Evolutionary conservation across 92 coral and sea anemone species (phyloP), one percentile per base, ranked within the genome.

Genomic region (Phenganax subtilis): DNA sequence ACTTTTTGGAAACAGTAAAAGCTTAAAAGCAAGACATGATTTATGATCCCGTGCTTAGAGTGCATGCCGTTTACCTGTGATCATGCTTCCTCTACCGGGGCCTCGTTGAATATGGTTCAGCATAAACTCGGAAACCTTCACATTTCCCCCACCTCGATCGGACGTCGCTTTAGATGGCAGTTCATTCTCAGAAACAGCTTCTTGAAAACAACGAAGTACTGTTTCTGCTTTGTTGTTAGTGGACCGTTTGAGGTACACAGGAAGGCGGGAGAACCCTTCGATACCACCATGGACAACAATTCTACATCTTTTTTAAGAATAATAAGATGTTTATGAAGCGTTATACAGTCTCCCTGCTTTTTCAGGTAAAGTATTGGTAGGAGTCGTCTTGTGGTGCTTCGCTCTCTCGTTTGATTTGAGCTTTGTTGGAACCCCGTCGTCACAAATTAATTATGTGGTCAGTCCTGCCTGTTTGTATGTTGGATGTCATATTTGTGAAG

Each of bases 91-190:
- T 81, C 85, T 86, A 56, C 71, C 82, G 16, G 88, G 76, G 53
- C 85, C 88, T 73, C 85, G 54, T 75, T 53, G 84, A 16, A 75
- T 56, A 72, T 85, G 81, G 70, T 69, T 71, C 10, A 86, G 85
- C 88, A 86, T 86, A 44, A 69, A 81, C 29, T 62, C 55, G 12
- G 82, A 60, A 75, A 86, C 88, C 15, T 86, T 76, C 37, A 86
- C 72, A 75, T 86, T 86, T 51, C 81, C 88, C 55, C 85, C 88
- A 59, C 85, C 88, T 75, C 74, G 54, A 72, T 86, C 88, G 51
- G 82, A 86, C 55, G 78, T 68, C 10, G 81, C 88, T 37, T 85
- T 71, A 11, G 88, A 86, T 62, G 85, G 88, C 17, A 86, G 55
- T 63, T 85, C 85, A 81, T 86, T 81, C 66, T 75, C 82, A 8